Evolutionary conservation across 1,140 invertebrate species (phyloP).

Genomic region (Drosophila sproati): DNA sequence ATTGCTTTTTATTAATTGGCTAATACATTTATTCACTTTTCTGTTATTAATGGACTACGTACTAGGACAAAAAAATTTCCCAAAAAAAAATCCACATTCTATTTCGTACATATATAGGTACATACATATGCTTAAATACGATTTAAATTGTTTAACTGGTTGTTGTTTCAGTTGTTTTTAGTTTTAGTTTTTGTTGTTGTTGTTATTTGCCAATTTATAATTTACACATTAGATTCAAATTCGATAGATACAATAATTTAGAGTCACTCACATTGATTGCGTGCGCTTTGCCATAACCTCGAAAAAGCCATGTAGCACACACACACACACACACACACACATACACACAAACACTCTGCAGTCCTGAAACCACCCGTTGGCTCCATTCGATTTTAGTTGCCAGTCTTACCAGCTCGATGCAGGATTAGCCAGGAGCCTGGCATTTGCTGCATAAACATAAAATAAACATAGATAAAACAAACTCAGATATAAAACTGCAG

Average conservation of each 20-base stretch:
- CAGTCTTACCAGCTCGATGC: constrained; percentile 13
- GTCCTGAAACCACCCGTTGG: not conserved
- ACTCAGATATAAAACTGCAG: constrained; percentile 43
- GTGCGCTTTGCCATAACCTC: not conserved
- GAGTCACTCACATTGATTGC: constrained; percentile 38
- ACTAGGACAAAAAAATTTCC: constrained; percentile 53
- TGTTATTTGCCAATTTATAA: constrained; percentile 55
- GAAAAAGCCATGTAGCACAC: not conserved
- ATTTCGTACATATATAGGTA: constrained; percentile 29
- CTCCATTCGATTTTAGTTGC: not conserved
- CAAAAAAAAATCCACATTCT: constrained; percentile 17
- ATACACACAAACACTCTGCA: constrained; percentile 1
- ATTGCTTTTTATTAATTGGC: constrained; percentile 80
- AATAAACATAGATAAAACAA: constrained; percentile 51
- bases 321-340: not conserved
- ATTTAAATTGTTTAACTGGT: constrained; percentile 49
- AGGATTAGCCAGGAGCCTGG: constrained; percentile 37
- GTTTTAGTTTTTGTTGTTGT: constrained; percentile 9
- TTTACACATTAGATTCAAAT: constrained; percentile 69
- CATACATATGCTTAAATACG: constrained; percentile 66
- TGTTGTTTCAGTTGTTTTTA: constrained; percentile 15
- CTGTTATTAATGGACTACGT: constrained; percentile 73
- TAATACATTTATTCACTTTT: constrained; percentile 57
- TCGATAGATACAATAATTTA: constrained; percentile 52
- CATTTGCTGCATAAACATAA: constrained; percentile 45